Conservation (phyloP, 2,888 invertebrate species). For the Dasypogon diadema region DNA sequence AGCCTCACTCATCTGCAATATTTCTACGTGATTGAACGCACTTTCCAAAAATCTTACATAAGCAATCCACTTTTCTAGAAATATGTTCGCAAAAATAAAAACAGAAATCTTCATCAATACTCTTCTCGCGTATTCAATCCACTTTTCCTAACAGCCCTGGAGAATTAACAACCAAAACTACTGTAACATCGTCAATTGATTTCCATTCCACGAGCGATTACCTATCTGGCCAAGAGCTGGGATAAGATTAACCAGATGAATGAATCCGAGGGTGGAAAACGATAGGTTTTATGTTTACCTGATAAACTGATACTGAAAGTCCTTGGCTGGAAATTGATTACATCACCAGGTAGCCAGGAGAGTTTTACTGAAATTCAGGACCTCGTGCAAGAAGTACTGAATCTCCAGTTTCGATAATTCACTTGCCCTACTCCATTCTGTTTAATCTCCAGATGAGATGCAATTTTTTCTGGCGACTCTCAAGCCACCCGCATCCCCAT, state of each 20-base stretch:
- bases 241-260: slow-evolving; percentile 35
- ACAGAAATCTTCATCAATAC: not conserved
- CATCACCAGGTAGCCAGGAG: not conserved
- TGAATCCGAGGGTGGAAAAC: slow-evolving; percentile 16
- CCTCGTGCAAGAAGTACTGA: not conserved
- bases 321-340: not conserved
- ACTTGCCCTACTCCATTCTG: not conserved
- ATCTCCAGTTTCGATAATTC: not conserved
- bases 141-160: slow-evolving; percentile 5
- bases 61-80: too few relatives aligned
- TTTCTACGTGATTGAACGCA: too few relatives aligned
- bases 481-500: not conserved
- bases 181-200: slow-evolving; percentile 26
- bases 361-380: not conserved
- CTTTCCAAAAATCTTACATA: too few relatives aligned
- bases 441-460: not conserved
- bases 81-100: not conserved
- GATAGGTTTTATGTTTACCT: slow-evolving; percentile 22
- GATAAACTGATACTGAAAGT: not conserved
- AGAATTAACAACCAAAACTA: slow-evolving; percentile 28
- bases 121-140: slow-evolving; percentile 29
- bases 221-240: not conserved
- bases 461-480: not conserved
- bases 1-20: too few relatives aligned
- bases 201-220: slow-evolving; percentile 5